phyloP scores from a whole-genome alignment of 30 jellyfish, hydroid and myxozoan genomes.

The Catostylus mosaicus region DNA sequence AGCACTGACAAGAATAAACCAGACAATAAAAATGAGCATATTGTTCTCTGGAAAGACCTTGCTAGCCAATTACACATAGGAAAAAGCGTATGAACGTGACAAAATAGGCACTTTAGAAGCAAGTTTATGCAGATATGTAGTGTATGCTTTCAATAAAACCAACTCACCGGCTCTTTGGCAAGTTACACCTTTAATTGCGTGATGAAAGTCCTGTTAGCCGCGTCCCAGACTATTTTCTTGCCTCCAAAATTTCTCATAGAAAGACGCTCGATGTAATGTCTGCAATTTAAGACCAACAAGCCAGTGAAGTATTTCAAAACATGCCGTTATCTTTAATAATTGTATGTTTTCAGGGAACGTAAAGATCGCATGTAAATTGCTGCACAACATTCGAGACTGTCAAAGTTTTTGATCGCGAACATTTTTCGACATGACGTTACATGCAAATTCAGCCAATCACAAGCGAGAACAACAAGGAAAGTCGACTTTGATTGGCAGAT shows the following conservation, averaged over 20 bases:
- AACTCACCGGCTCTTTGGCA: conserved; percentile 7
- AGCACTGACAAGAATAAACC: conserved; percentile 22
- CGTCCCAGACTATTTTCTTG: neutral
- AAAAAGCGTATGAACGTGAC: too few relatives aligned
- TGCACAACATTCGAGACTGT: conserved; percentile 67
- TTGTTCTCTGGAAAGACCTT: neutral
- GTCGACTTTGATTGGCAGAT: conserved; percentile 86
- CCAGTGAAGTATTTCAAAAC: neutral
- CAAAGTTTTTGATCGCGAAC: conserved; percentile 66
- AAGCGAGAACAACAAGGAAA: conserved; percentile 43
- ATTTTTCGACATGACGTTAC: conserved; percentile 97
- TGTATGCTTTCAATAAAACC: neutral
- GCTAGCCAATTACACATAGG: too few relatives aligned
- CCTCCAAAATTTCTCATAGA: neutral
- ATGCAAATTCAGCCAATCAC: conserved; percentile 89
- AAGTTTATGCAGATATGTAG: neutral
- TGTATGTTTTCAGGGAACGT: neutral
- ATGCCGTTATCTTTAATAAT: neutral
- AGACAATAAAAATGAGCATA: conserved; percentile 17
- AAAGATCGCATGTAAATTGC: neutral
- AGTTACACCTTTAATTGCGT: neutral
- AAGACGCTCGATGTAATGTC: neutral
- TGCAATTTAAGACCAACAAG: neutral
- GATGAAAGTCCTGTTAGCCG: conserved; percentile 7
- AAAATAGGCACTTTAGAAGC: too few relatives aligned